A percentile compares a stretch with the other conserved stretches of the same genome.
Conservation (phyloP, 23 tunicate species). For the Phallusia fumigata region DNA sequence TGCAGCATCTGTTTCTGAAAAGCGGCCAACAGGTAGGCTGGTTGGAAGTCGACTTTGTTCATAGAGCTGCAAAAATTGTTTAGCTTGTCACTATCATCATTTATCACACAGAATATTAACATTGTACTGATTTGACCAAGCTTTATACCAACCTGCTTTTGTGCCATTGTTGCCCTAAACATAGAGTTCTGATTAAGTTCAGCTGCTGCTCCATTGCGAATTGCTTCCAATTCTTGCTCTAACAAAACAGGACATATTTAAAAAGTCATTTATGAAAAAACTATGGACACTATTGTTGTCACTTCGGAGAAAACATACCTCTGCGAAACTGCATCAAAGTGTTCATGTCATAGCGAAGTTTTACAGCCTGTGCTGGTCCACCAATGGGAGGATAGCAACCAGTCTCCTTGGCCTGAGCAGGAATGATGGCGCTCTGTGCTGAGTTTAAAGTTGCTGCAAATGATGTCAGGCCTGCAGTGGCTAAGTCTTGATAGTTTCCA, state of each 20-base stretch:
- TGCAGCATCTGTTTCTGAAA: constrained; percentile 30
- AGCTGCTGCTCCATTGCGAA: constrained; percentile 36
- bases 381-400: constrained; percentile 89
- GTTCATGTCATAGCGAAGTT: constrained; percentile 33
- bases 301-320: constrained; percentile 10
- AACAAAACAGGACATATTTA: not conserved
- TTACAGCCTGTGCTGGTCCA: constrained; percentile 62
- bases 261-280: not conserved
- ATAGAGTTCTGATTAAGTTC: constrained; percentile 9
- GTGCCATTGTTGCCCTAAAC: constrained; percentile 27
- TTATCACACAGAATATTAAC: not conserved
- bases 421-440: constrained; percentile 37
- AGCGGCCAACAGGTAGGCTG: constrained; percentile 24
- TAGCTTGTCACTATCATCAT: too few species aligned
- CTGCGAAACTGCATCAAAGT: constrained; percentile 38
- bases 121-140: not conserved
- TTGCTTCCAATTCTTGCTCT: constrained; percentile 60
- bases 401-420: constrained; percentile 39
- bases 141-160: constrained; percentile 21
- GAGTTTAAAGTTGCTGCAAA: constrained; percentile 32
- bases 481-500: constrained; percentile 30
- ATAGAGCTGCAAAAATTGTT: constrained; percentile 9
- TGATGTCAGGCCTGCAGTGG: constrained; percentile 31
- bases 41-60: constrained; percentile 42
- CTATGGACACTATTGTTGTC: not conserved